Conservation (phyloP, 2,888 invertebrate species). For the Acrocera orbiculus region DNA sequence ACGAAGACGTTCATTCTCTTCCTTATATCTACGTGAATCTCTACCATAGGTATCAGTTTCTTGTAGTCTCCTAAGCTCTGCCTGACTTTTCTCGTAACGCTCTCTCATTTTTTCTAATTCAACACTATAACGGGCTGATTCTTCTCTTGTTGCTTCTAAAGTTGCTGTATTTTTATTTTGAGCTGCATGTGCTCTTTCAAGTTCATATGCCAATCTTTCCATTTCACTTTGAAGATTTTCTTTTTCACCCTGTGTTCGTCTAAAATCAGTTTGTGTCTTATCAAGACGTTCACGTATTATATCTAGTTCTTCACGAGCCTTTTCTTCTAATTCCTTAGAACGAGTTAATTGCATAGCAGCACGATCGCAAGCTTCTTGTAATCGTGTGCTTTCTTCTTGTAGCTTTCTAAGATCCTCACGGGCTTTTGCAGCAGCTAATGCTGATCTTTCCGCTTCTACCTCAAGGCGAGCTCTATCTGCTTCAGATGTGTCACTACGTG, state of each 20-base stretch:
- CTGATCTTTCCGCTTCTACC: conserved; percentile 71
- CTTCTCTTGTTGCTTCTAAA: conserved; percentile 79
- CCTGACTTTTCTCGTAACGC: conserved; percentile 70
- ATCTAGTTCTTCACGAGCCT: conserved; percentile 75
- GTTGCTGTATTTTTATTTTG: conserved; percentile 68
- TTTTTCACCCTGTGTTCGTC: conserved; percentile 66
- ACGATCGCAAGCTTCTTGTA: conserved; percentile 80
- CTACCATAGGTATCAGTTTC: conserved; percentile 64
- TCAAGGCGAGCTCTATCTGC: conserved; percentile 75
- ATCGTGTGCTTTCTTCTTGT: conserved; percentile 67
- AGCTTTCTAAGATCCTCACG: conserved; percentile 73
- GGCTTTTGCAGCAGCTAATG: conserved; percentile 57
- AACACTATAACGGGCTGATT: conserved; percentile 66
- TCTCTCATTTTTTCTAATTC: conserved; percentile 84
- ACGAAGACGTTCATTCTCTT: conserved; percentile 64
- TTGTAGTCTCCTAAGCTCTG: conserved; percentile 65
- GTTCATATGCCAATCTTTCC: conserved; percentile 68
- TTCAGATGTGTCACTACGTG: conserved; percentile 71
- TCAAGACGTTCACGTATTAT: conserved; percentile 78
- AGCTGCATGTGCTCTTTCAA: conserved; percentile 73
- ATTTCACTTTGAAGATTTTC: conserved; percentile 72
- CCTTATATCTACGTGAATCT: conserved; percentile 59
- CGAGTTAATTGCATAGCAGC: conserved; percentile 68
- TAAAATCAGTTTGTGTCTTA: conserved; percentile 68
- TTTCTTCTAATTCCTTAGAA: conserved; percentile 80